These are phyloP conservation scores for Nysson spinosus DNA, from an alignment of 2,888 invertebrate genomes.

Conservation along the genomic window DNA sequence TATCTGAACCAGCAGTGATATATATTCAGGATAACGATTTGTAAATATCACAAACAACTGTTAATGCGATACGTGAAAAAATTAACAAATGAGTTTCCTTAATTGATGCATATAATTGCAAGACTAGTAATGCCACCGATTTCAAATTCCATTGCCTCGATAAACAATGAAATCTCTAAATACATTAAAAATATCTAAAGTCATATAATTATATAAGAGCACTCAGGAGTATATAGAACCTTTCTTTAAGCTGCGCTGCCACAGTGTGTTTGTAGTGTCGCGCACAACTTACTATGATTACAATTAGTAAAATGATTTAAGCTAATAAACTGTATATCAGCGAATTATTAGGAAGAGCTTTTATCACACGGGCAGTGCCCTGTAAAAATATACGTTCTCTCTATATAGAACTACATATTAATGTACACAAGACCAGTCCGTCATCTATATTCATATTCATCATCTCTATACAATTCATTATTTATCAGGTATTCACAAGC, in stretches of 20 bases:
- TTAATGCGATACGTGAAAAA: conserved; percentile 31
- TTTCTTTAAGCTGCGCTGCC: conserved; percentile 63
- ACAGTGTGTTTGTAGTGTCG: conserved; percentile 41
- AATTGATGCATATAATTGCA: conserved; percentile 24
- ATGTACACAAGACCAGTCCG: conserved; percentile 58
- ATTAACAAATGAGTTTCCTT: conserved; percentile 14
- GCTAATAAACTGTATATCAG: conserved; percentile 69
- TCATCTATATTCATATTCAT: conserved; percentile 32
- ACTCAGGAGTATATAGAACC: conserved; percentile 32
- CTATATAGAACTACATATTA: conserved; percentile 64
- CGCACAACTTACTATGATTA: conserved; percentile 41
- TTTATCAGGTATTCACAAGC: conserved; percentile 49
- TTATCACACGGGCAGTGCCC: conserved; percentile 75
- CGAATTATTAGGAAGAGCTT: conserved; percentile 75
- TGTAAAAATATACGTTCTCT: conserved; percentile 76
- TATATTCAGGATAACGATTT: conserved; percentile 37
- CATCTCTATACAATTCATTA: conserved; percentile 23
- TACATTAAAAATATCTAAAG: conserved; percentile 1
- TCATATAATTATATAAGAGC: conserved; percentile 16
- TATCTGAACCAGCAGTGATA: conserved; percentile 45
- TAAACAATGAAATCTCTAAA: conserved; percentile 18
- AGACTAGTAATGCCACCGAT: conserved; percentile 41
- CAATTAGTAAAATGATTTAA: conserved; percentile 57
- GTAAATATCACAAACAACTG: conserved; percentile 29
- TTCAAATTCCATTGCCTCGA: conserved; percentile 22